A percentile compares a stretch with the other conserved stretches of the same genome.
These are phyloP conservation scores for Platycheirus albimanus DNA, from an alignment of 2,888 invertebrate genomes.

Conservation along the genomic window DNA sequence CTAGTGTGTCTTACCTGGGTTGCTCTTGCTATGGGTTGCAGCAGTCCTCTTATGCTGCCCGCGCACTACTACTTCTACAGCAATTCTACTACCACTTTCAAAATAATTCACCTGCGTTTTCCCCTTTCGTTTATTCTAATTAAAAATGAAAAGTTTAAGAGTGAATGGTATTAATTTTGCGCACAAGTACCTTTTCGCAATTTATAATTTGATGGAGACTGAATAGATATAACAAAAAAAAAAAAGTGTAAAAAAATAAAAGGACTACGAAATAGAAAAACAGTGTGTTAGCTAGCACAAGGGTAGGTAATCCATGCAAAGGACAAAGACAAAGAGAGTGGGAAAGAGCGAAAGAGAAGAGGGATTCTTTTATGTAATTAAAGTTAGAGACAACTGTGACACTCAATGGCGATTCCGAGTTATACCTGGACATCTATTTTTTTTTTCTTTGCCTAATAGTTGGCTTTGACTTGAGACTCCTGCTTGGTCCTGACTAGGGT, in stretches of 20 bases:
- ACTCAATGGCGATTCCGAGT: slow-evolving; percentile 47
- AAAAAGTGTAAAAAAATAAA: background rate
- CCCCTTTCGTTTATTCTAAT: slow-evolving; percentile 65
- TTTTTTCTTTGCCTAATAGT: slow-evolving; percentile 71
- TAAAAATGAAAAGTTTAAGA: slow-evolving; percentile 70
- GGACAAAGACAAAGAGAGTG: too few species aligned
- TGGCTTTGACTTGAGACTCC: slow-evolving; percentile 22
- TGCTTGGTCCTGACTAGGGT: background rate
- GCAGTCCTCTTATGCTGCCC: slow-evolving; percentile 14
- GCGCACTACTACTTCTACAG: slow-evolving; percentile 3
- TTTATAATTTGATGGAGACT: slow-evolving; percentile 69
- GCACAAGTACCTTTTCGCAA: slow-evolving; percentile 67
- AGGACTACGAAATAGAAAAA: slow-evolving; percentile 22
- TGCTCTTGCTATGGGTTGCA: too few species aligned
- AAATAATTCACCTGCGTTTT: slow-evolving; percentile 15
- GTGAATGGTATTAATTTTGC: slow-evolving; percentile 68
- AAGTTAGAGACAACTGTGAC: slow-evolving; percentile 63
- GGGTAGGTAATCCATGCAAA: slow-evolving; percentile 41
- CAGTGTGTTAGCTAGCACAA: background rate
- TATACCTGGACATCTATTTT: slow-evolving; percentile 67
- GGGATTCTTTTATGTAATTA: slow-evolving; percentile 68
- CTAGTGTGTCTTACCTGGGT: slow-evolving; percentile 40
- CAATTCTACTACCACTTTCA: background rate
- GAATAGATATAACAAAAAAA: slow-evolving; percentile 54
- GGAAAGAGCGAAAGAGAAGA: too few species aligned